Evolutionary conservation across 2,113 vertebrate species (phyloP), one percentile per base, ranked within the genome.

Genomic region (Uria aalge): DNA sequence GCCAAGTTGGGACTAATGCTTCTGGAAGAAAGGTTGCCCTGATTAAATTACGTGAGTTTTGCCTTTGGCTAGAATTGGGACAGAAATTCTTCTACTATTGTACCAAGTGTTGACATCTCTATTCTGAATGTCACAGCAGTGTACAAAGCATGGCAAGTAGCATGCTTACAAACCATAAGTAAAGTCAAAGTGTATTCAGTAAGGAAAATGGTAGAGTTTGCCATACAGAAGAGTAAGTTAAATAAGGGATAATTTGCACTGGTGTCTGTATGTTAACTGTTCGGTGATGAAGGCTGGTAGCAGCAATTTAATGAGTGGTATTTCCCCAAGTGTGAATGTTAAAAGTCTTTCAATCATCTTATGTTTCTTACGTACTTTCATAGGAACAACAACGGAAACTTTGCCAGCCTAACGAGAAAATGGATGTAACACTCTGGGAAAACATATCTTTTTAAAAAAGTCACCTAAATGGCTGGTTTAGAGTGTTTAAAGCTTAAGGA

Each of bases 271-370:
- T 15, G 23, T 53, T 41, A 53, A 64, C 27, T 68, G 20, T 29
- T 78, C 2, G 0, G 1, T 62, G 34, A 20, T 20, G 34, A 40
- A 53, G 29, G 14, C 2, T 55, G 40, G 47, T 8, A 87, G 40
- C n/a, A 91, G 27, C 26, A 92, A 50, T 32, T 83, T 38, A 26
- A 22, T 3, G 34, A 69, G n/a, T 1, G 6, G 5, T 15, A 50
- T 29, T 77, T 48, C 36, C 57, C 20, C 20, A 43, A 56, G 18
- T 5, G 8, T 36, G 17, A 59, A 38, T 4, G 15, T 20, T 40
- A 20, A 9, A 71, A 55, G 24, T n/a, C 43, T 53, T 6, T 5
- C 52, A 69, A 62, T 62, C 16, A 24, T 36, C 29, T 68, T 23
- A 27, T 7, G 34, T 56, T 66, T 69, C 50, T 38, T 27, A 6